A percentile compares a stretch with the other conserved stretches of the same genome.
Conservation (phyloP, 2,888 invertebrate species). For the Tricholauxania praeusta region DNA sequence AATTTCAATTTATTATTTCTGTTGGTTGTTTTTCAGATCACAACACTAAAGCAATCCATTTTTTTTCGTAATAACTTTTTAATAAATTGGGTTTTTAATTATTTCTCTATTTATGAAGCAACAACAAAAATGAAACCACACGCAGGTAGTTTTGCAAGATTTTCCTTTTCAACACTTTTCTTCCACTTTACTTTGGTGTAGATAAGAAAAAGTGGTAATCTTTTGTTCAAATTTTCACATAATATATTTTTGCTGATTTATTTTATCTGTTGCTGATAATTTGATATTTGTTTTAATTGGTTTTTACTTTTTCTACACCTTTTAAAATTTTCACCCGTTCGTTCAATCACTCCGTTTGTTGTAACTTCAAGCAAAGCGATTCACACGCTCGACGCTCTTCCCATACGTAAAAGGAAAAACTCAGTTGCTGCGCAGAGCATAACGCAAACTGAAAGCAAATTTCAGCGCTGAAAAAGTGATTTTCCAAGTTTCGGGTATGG, state of each 20-base stretch:
- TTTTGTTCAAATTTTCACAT: too few relatives aligned
- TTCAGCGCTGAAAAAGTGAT: slow-evolving; percentile 27
- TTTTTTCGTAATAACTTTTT: not conserved
- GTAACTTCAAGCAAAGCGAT: not conserved
- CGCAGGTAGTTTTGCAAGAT: slow-evolving; percentile 29
- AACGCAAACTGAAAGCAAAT: slow-evolving; percentile 46
- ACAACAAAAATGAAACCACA: slow-evolving; percentile 11
- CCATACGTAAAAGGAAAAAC: slow-evolving; percentile 9
- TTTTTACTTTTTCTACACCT: too few relatives aligned
- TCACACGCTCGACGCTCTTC: slow-evolving; percentile 10
- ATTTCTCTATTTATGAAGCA: not conserved
- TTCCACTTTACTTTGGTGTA: slow-evolving; percentile 20
- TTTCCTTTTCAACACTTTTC: slow-evolving; percentile 16
- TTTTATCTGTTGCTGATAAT: not conserved
- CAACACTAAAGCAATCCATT: slow-evolving; percentile 6
- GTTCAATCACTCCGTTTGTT: not conserved
- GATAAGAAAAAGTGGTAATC: slow-evolving; percentile 26
- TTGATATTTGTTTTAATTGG: not conserved
- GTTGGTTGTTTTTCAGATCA: not conserved
- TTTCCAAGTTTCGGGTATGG: slow-evolving; percentile 19
- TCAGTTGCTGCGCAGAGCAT: slow-evolving; percentile 45
- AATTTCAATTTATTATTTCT: not conserved
- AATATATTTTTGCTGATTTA: slow-evolving; percentile 1
- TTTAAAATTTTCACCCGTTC: slow-evolving; percentile 11
- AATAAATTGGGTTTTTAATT: not conserved